These are phyloP conservation scores for Phoebastria nigripes DNA, from an alignment of 2,797 vertebrate species.

Conservation along the genomic window DNA sequence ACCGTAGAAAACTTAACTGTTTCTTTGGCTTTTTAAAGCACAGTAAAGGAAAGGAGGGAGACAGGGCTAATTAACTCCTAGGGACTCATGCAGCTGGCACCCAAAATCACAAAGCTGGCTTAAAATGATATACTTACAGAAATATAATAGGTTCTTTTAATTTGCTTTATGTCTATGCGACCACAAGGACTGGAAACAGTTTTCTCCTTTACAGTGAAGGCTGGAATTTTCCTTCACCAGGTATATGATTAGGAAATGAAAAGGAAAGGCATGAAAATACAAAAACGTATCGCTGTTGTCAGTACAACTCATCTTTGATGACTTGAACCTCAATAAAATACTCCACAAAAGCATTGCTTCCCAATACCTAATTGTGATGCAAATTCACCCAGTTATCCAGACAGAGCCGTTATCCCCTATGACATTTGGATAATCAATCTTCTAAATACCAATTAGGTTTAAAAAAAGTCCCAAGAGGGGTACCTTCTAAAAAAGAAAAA, in stretches of 20 bases:
- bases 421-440: constrained; percentile 34
- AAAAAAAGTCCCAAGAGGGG: background rate
- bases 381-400: constrained; percentile 13
- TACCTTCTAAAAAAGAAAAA: background rate
- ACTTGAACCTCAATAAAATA: background rate
- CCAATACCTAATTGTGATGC: background rate
- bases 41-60: background rate
- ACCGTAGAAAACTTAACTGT: background rate
- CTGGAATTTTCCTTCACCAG: background rate
- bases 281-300: background rate
- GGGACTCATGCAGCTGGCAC: background rate
- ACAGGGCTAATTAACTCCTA: background rate
- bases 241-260: background rate
- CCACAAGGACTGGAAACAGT: background rate
- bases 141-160: background rate
- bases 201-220: background rate
- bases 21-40: background rate
- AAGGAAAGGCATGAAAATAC: background rate
- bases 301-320: background rate
- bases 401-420: background rate
- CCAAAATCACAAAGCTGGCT: background rate
- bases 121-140: background rate
- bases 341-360: background rate
- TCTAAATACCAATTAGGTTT: constrained; percentile 20
- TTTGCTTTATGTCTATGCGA: background rate